Evolutionary conservation across 2,797 vertebrate genomes (phyloP), one percentile per base, ranked within the genome.

Genomic region (Tenualosa thibaudeaui): DNA sequence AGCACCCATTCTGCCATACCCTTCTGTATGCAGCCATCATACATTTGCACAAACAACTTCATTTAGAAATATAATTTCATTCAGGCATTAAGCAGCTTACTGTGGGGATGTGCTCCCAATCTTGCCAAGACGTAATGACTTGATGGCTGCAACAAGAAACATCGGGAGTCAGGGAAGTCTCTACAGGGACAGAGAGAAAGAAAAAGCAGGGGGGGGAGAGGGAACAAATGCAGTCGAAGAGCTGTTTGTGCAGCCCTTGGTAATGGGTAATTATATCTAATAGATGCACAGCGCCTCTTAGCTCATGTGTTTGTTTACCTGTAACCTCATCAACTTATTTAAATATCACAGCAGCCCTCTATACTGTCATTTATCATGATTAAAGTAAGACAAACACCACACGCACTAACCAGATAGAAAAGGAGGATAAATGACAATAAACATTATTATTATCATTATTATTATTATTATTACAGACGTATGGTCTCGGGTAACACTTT

Each of bases 71-170:
- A 92, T 94, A 90, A 94, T 94, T 93, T 89, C 93, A 94, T 94
- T 92, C 91, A 89, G 87, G 91, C 88, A 90, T 92, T 90, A 93
- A 94, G 93, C 92, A 93, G 93, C 94, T 93, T 92, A 93, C 89
- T 86, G 84, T 88, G 37, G 37, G 88, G 88, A 92, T 86, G 92
- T 89, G 91, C 93, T 92, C 65, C 43, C n/a, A 81, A 81, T 86
- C 85, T 84, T 91, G 92, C 91, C 91, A 92, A 91, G 88, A 91
- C 86, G 86, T 93, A 93, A 94, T 94, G 94, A 93, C 91, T 90
- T 89, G 87, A 85, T 91, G 26, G 86, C 88, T 92, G 88, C 90
- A 88, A 86, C 62, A 37, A 62, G 51, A n/a, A 85, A 82, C 86
- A 90, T 91, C 89, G 91, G 92, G 90, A 93, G 91, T 1, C 81